A percentile compares a stretch with the other conserved stretches of the same genome.
Evolutionary conservation across 2,888 invertebrate genomes (phyloP).

Genomic region (Halocaridina rubra): DNA sequence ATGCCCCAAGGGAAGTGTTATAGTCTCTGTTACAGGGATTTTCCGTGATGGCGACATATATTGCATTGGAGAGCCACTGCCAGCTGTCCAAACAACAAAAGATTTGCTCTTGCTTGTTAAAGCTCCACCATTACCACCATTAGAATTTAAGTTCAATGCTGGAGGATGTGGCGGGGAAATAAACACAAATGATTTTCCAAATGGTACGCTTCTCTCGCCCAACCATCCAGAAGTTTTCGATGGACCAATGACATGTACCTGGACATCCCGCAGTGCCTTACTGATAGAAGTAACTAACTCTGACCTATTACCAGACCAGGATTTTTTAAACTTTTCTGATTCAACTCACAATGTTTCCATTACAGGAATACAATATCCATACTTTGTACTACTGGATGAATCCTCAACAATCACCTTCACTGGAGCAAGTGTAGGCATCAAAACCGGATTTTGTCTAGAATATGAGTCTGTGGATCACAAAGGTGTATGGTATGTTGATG

Average conservation of each 20-base stretch:
- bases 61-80: slow-evolving; percentile 2
- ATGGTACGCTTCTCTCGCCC: slow-evolving; percentile 12
- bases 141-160: slow-evolving; percentile 6
- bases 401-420: slow-evolving; percentile 10
- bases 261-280: slow-evolving; percentile 11
- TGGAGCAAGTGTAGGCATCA: slow-evolving; percentile 14
- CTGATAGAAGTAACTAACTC: slow-evolving; percentile 6
- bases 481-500: slow-evolving; percentile 11
- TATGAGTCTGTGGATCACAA: slow-evolving; percentile 23
- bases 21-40: slow-evolving; percentile 22
- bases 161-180: slow-evolving; percentile 30
- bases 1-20: slow-evolving; percentile 11
- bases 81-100: slow-evolving; percentile 3
- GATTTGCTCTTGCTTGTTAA: slow-evolving; percentile 27
- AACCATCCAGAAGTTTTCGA: slow-evolving; percentile 5
- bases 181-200: not conserved
- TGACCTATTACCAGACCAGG: slow-evolving; percentile 18
- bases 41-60: slow-evolving; percentile 4
- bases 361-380: not conserved
- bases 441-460: slow-evolving; percentile 5
- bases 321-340: slow-evolving; percentile 15
- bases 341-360: not conserved
- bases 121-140: not conserved
- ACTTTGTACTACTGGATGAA: not conserved
- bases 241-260: slow-evolving; percentile 30